Conservation (phyloP, 2,113 vertebrate species). For the Python bivittatus region DNA sequence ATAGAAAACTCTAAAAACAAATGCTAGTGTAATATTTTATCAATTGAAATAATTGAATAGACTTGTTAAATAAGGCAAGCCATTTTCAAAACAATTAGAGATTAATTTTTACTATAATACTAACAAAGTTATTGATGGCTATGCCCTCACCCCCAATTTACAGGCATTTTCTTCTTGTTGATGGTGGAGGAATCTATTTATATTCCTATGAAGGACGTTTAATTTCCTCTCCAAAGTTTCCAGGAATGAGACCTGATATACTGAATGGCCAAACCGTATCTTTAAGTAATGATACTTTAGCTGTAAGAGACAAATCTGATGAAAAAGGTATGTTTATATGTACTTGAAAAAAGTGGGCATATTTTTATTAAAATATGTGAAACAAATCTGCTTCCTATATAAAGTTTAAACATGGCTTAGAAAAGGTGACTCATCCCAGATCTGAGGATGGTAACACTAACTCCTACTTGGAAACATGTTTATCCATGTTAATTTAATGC, state of each 20-base stretch:
- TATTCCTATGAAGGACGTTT: conserved; percentile 94
- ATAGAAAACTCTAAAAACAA: background rate
- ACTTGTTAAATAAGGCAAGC: background rate
- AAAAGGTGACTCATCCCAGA: background rate
- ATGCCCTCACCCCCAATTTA: conserved; percentile 32
- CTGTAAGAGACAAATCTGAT: conserved; percentile 88
- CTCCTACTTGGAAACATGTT: background rate
- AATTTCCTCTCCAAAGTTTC: conserved; percentile 89
- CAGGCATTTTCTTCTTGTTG: conserved; percentile 92
- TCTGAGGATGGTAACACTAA: background rate
- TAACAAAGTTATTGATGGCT: conserved; percentile 14
- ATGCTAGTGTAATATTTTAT: background rate
- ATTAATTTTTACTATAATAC: background rate
- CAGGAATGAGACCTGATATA: conserved; percentile 89
- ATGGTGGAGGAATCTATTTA: conserved; percentile 88
- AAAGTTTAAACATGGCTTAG: background rate
- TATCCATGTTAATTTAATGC: accelerated
- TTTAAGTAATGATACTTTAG: conserved; percentile 90
- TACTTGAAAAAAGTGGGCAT: background rate
- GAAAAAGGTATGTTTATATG: conserved; percentile 82
- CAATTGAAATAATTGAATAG: background rate
- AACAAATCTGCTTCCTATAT: background rate
- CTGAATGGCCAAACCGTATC: conserved; percentile 87
- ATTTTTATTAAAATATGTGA: background rate
- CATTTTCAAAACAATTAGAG: background rate